Conservation (phyloP, 2,797 vertebrate genomes). For the Trematocara caparti region DNA sequence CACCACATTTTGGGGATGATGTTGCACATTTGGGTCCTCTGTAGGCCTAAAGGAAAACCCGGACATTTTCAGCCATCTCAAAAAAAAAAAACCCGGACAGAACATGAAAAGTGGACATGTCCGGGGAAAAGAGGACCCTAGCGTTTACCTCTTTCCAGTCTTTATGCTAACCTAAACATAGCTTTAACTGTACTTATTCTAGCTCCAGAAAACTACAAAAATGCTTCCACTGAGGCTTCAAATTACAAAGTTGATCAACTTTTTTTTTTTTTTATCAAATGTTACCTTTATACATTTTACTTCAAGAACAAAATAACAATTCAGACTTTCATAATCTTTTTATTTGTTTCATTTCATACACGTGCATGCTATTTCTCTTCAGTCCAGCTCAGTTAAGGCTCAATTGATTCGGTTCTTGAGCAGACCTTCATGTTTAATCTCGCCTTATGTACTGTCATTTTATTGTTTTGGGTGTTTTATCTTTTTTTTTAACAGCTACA, state of each 20-base stretch:
- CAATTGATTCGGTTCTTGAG: background rate
- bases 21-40: background rate
- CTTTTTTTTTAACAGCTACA: background rate
- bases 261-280: accelerated
- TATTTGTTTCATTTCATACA: background rate
- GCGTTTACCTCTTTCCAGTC: background rate
- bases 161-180: background rate
- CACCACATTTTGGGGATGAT: background rate
- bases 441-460: background rate
- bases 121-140: background rate
- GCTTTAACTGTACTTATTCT: background rate
- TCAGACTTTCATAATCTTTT: background rate
- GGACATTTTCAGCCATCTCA: background rate
- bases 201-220: accelerated
- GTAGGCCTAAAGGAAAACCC: accelerated
- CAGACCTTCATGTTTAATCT: background rate
- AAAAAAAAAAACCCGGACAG: accelerated
- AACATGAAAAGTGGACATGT: background rate
- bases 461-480: background rate
- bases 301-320: background rate
- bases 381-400: background rate
- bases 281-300: background rate
- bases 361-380: background rate
- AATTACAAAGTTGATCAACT: background rate
- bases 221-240: background rate